Percentiles rank a stretch among this genome's conserved stretches.
These are phyloP conservation scores for Melipona quadrifasciata DNA, from an alignment of 1,140 invertebrate genomes.

Conservation along the genomic window DNA sequence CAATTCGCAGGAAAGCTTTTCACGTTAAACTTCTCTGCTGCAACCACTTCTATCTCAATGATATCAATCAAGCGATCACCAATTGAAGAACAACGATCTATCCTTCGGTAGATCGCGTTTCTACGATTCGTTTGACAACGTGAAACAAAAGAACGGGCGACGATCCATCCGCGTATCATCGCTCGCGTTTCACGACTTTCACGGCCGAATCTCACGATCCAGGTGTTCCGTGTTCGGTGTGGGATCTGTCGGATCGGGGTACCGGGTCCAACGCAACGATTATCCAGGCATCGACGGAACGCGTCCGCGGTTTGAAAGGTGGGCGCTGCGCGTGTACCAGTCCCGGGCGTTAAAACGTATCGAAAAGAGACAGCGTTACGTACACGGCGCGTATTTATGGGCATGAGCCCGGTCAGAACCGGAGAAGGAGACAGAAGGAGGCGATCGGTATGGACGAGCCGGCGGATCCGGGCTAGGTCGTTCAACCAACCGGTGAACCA, in stretches of 20 bases:
- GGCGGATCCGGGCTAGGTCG: constrained; percentile 71
- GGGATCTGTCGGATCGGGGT: neutral
- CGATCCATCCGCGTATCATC: neutral
- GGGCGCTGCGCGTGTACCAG: constrained; percentile 29
- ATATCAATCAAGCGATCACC: neutral
- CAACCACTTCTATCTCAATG: neutral
- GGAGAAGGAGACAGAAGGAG: constrained; percentile 63
- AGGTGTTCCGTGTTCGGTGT: constrained; percentile 27
- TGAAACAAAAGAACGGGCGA: neutral
- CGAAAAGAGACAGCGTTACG: constrained; percentile 59
- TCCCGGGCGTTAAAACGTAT: constrained; percentile 66
- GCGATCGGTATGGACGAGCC: constrained; percentile 68
- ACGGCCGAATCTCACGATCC: constrained; percentile 11
- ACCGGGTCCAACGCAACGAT: neutral
- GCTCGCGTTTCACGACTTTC: constrained; percentile 5
- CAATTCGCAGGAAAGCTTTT: neutral
- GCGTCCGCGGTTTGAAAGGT: constrained; percentile 53
- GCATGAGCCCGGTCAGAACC: constrained; percentile 45
- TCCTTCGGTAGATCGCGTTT: neutral
- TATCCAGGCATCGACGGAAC: constrained; percentile 48
- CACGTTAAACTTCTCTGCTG: neutral
- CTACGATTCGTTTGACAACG: constrained; percentile 10
- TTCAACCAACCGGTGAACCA: constrained; percentile 69
- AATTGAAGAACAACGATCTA: constrained; percentile 20
- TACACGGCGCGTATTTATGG: constrained; percentile 64